Conservation (phyloP, 2,797 vertebrate genomes). For the Sebastes aleutianus region DNA sequence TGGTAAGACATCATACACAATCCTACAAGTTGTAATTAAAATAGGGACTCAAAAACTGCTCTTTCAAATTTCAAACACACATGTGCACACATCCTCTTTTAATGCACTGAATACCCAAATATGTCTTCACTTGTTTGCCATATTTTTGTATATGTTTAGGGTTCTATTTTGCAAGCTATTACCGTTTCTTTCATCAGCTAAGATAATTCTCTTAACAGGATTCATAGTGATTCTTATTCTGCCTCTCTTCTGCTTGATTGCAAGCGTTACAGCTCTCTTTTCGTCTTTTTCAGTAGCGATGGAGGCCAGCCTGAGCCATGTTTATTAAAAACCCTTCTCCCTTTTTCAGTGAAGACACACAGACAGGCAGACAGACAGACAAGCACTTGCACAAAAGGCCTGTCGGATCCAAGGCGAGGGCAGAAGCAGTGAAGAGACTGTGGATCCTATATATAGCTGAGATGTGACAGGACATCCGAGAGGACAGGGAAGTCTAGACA, state of each 20-base stretch:
- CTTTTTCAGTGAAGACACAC: slow-evolving; percentile 27
- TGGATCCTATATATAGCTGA: slow-evolving; percentile 71
- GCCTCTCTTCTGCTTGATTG: slow-evolving; percentile 11
- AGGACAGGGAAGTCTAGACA: slow-evolving; percentile 71
- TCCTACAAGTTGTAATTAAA: neutral
- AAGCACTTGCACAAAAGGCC: slow-evolving; percentile 41
- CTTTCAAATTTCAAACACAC: neutral
- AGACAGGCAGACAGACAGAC: slow-evolving; percentile 27
- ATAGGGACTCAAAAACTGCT: neutral
- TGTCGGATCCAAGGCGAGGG: slow-evolving; percentile 40
- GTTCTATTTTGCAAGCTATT: neutral
- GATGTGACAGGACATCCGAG: slow-evolving; percentile 75
- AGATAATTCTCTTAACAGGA: neutral
- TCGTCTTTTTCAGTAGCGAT: neutral
- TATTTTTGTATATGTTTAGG: neutral
- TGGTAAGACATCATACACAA: neutral
- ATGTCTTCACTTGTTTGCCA: neutral
- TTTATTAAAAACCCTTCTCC: slow-evolving; percentile 12
- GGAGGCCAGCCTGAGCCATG: neutral
- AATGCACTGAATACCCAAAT: neutral
- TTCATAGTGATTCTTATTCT: neutral
- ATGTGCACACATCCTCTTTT: neutral
- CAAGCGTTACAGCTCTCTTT: neutral
- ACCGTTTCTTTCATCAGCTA: neutral
- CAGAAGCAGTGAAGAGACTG: slow-evolving; percentile 42